Evolutionary conservation across 2,113 vertebrate species (phyloP).

Genomic region (Pimephales promelas): DNA sequence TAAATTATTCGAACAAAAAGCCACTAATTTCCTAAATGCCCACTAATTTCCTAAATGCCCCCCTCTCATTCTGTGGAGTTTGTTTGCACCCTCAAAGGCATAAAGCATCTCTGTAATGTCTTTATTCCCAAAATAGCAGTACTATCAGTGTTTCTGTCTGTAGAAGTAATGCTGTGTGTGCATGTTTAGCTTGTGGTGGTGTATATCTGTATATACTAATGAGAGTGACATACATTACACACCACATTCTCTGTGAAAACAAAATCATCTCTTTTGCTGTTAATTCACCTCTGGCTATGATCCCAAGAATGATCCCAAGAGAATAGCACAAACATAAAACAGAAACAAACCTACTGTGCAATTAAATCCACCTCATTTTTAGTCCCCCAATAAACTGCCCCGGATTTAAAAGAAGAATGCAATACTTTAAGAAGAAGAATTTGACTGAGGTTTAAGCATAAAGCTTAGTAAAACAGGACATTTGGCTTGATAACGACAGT

Average conservation of each 20-base stretch:
- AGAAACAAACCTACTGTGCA: constrained; percentile 25
- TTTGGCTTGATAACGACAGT: constrained; percentile 12
- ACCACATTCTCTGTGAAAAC: constrained; percentile 27
- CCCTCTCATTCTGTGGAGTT: not conserved
- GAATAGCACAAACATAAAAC: constrained; percentile 33
- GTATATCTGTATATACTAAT: constrained; percentile 18
- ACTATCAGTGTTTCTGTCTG: not conserved
- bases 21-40: not conserved
- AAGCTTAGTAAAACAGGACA: constrained; percentile 11
- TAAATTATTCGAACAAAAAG: not conserved
- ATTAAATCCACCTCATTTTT: constrained; percentile 43
- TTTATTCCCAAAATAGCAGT: not conserved
- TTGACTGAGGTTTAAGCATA: constrained; percentile 3
- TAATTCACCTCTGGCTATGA: constrained; percentile 46
- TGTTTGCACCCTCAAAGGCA: not conserved
- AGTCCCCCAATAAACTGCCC: constrained; percentile 31
- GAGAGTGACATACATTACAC: not conserved
- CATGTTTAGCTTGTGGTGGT: not conserved
- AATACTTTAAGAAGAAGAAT: constrained; percentile 28
- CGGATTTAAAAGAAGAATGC: constrained; percentile 37
- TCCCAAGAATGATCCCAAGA: constrained; percentile 39
- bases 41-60: not conserved
- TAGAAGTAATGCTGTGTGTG: not conserved
- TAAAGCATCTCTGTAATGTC: not conserved
- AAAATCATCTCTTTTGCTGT: constrained; percentile 31